These are phyloP conservation scores for Napeogenes inachia DNA, from an alignment of 2,888 invertebrate genomes.

Conservation along the genomic window DNA sequence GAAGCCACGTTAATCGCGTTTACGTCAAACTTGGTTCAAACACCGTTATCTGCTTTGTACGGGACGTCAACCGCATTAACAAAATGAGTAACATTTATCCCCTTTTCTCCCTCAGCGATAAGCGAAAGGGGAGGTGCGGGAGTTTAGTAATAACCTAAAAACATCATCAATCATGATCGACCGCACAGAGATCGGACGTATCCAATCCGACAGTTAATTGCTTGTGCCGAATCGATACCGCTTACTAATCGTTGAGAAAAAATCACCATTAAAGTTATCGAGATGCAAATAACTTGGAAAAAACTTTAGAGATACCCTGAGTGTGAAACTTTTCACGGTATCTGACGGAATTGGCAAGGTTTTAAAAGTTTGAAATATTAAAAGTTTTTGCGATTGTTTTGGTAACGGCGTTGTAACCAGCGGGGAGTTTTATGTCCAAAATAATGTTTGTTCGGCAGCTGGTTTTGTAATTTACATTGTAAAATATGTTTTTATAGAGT, in stretches of 20 bases:
- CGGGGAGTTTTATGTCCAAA: constrained; percentile 7
- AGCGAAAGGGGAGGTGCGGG: constrained; percentile 36
- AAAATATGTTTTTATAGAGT: neutral
- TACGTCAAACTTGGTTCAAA: constrained; percentile 39
- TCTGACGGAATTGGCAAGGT: constrained; percentile 23
- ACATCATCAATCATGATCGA: constrained; percentile 68
- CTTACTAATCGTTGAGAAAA: constrained; percentile 57
- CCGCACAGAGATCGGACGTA: constrained; percentile 38
- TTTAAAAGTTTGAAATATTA: constrained; percentile 20
- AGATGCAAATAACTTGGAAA: constrained; percentile 25
- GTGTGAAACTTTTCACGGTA: constrained; percentile 25
- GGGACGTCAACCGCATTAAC: constrained; percentile 53
- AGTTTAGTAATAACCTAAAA: constrained; percentile 51
- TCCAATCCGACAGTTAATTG: constrained; percentile 59
- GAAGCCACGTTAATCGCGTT: constrained; percentile 36
- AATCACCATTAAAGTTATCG: constrained; percentile 53
- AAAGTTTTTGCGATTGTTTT: constrained; percentile 28
- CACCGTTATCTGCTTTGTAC: constrained; percentile 53
- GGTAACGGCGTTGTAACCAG: constrained; percentile 3
- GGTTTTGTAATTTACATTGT: constrained; percentile 1
- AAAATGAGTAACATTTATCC: constrained; percentile 50
- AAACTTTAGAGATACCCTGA: constrained; percentile 19
- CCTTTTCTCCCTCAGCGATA: constrained; percentile 37
- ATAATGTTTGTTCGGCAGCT: neutral
- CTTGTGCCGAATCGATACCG: constrained; percentile 54